Percentiles rank a stretch among this genome's conserved stretches.
phyloP scores from a whole-genome alignment of 2,797 vertebrate genomes.

The Presbytis comata region DNA sequence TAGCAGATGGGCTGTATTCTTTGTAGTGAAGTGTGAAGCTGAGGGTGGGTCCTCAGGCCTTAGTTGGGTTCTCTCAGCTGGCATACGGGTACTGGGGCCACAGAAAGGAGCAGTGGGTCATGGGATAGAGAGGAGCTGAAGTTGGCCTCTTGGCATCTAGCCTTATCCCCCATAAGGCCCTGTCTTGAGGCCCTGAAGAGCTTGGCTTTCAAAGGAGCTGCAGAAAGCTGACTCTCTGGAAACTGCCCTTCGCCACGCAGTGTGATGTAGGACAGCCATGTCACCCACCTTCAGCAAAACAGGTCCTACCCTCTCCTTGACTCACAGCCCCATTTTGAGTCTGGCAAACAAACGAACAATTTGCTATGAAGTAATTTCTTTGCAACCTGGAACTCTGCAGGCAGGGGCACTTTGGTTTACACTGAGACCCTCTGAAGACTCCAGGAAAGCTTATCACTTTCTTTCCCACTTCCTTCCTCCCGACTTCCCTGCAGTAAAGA shows the following conservation, averaged over 20 bases:
- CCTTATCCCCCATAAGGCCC: not conserved
- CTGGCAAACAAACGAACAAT: not conserved
- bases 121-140: not conserved
- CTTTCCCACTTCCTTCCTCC: not conserved
- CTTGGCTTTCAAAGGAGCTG: slow-evolving; percentile 10
- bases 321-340: not conserved
- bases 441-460: not conserved
- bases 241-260: not conserved
- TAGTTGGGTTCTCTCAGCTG: not conserved
- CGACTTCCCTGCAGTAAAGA: slow-evolving; percentile 58
- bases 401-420: not conserved
- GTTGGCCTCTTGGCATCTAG: not conserved
- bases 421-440: slow-evolving; percentile 50
- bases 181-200: not conserved
- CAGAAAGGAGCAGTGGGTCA: not conserved
- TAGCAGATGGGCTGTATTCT: not conserved
- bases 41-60: not conserved
- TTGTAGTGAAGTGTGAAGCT: not conserved
- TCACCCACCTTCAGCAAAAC: not conserved
- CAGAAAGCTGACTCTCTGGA: not conserved
- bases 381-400: not conserved
- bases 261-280: not conserved
- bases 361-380: not conserved
- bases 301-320: not conserved
- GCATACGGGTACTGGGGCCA: not conserved